Conservation (phyloP, 2,113 vertebrate species). For the Tachysurus fulvidraco region DNA sequence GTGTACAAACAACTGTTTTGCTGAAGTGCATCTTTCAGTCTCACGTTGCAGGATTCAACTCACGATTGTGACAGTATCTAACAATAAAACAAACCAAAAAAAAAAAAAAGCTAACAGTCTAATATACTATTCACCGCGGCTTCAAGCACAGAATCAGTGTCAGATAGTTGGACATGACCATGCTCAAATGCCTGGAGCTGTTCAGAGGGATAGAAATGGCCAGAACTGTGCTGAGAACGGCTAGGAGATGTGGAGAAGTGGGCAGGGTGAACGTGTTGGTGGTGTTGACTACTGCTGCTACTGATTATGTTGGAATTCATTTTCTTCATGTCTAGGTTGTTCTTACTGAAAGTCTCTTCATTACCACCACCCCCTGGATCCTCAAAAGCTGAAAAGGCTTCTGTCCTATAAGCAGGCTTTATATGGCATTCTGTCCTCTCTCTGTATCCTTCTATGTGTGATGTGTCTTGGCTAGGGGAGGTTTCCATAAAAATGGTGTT, state of each 20-base stretch:
- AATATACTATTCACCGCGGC: constrained; percentile 99
- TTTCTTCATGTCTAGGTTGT: constrained; percentile 84
- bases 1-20: constrained; percentile 44
- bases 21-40: constrained; percentile 17
- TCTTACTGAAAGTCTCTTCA: constrained; percentile 84
- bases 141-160: constrained; percentile 97
- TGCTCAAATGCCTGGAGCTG: constrained; percentile 78
- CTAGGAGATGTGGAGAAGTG: constrained; percentile 57
- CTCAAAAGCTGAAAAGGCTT: constrained; percentile 63
- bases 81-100: constrained; percentile 33
- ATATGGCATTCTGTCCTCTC: constrained; percentile 45
- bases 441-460: constrained; percentile 47
- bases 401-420: constrained; percentile 71
- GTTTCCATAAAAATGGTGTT: constrained; percentile 45
- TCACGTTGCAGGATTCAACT: constrained; percentile 15
- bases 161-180: constrained; percentile 76
- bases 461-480: constrained; percentile 46
- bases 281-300: constrained; percentile 57
- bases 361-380: constrained; percentile 74
- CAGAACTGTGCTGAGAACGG: constrained; percentile 52
- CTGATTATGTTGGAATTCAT: constrained; percentile 67
- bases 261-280: constrained; percentile 58
- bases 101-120: constrained; percentile 87
- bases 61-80: constrained; percentile 48
- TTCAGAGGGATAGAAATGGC: constrained; percentile 61